Conservation (phyloP, 2,113 vertebrate species). For the Brachypodius melanocephalos region DNA sequence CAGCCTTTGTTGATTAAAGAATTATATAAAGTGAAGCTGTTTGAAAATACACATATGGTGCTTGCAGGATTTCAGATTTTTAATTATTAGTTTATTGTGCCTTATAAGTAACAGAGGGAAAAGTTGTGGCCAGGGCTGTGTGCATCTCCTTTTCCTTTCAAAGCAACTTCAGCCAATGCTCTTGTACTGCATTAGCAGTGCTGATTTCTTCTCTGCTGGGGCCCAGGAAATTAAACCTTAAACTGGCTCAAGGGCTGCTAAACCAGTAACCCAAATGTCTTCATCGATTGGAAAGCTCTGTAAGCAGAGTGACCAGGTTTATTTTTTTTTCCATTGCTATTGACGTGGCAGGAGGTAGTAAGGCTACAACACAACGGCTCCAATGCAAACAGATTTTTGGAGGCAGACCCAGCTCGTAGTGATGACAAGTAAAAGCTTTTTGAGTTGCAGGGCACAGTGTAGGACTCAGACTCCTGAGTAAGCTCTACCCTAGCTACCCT, state of each 20-base stretch:
- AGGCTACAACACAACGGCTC: neutral
- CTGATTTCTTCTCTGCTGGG: neutral
- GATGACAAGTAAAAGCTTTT: neutral
- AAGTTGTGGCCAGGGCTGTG: neutral
- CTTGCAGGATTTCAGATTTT: neutral
- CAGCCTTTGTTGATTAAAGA: conserved; percentile 1
- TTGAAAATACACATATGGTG: neutral
- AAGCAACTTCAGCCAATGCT: neutral
- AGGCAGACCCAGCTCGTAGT: neutral
- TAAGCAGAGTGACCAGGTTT: neutral
- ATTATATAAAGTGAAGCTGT: neutral
- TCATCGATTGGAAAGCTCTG: neutral
- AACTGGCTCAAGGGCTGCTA: neutral
- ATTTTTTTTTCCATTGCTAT: neutral
- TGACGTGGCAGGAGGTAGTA: neutral
- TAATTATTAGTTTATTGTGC: neutral
- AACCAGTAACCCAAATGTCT: neutral
- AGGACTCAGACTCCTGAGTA: neutral
- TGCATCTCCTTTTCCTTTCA: neutral
- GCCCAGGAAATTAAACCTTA: neutral
- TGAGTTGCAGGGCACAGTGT: neutral
- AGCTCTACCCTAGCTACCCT: neutral
- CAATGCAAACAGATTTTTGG: neutral
- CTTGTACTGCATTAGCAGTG: neutral
- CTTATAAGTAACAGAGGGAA: neutral